Evolutionary conservation across 2,113 vertebrate genomes (phyloP).

Genomic region (Pomatostomus ruficeps): DNA sequence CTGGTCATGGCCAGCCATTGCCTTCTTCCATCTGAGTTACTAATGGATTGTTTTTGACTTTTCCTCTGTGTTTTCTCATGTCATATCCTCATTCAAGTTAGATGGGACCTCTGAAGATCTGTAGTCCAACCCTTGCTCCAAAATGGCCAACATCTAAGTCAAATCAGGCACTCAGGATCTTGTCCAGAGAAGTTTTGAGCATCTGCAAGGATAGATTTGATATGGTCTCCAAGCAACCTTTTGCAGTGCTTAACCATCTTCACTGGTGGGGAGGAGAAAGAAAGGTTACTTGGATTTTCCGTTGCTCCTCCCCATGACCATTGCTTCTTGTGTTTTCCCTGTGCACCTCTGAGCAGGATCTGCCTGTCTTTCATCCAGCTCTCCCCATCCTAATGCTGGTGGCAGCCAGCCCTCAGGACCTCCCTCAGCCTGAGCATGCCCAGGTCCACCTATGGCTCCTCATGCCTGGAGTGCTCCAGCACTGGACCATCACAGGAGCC

Average conservation of each 20-base stretch:
- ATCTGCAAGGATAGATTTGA: background rate
- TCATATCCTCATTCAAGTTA: background rate
- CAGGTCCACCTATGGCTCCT: background rate
- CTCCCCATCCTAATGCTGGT: background rate
- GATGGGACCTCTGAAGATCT: background rate
- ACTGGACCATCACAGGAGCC: accelerated
- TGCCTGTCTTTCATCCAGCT: background rate
- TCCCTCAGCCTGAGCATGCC: background rate
- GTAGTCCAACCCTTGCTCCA: background rate
- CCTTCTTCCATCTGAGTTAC: background rate
- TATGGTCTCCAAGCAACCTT: background rate
- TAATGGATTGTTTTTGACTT: background rate
- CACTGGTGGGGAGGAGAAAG: accelerated
- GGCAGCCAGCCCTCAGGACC: background rate
- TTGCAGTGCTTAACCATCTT: background rate
- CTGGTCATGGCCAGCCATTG: background rate
- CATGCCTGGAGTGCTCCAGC: accelerated
- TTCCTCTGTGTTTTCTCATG: background rate
- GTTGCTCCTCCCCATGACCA: background rate
- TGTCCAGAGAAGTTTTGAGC: background rate
- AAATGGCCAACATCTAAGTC: background rate
- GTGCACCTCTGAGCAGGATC: background rate
- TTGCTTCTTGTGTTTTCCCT: background rate
- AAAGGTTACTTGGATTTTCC: background rate
- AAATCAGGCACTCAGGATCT: background rate